Conservation (phyloP, 1,140 invertebrate species). For the Parapsyche elsis region DNA sequence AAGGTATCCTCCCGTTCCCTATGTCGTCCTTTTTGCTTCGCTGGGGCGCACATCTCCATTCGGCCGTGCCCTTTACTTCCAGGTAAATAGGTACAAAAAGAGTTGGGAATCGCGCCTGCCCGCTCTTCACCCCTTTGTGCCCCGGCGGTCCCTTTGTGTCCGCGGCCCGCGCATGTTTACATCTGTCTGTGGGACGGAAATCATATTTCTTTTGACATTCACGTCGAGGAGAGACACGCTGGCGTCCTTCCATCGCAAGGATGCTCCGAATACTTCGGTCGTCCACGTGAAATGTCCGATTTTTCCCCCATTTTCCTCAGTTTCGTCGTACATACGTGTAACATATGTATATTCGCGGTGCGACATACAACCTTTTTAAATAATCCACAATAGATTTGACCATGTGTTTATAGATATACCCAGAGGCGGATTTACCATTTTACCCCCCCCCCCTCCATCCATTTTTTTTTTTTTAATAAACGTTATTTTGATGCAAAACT, state of each 20-base stretch:
- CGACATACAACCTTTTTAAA: too few relatives aligned
- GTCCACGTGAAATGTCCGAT: background rate
- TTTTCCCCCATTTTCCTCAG: background rate
- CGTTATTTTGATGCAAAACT: too few relatives aligned
- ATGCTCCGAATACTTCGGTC: background rate
- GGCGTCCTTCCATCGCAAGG: background rate
- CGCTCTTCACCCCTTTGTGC: conserved; percentile 33
- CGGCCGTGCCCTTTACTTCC: conserved; percentile 53
- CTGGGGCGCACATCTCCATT: conserved; percentile 50
- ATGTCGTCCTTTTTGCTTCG: conserved; percentile 48
- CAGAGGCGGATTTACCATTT: too few relatives aligned
- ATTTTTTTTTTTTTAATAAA: too few relatives aligned
- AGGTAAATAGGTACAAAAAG: conserved; percentile 54
- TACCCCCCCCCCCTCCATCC: too few relatives aligned
- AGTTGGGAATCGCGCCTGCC: conserved; percentile 50
- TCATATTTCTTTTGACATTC: conserved; percentile 55
- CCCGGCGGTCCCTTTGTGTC: background rate
- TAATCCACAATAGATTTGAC: too few relatives aligned
- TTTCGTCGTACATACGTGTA: background rate
- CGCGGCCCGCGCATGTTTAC: conserved; percentile 32
- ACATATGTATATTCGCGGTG: too few relatives aligned
- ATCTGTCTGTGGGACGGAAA: conserved; percentile 49
- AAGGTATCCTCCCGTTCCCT: conserved; percentile 2
- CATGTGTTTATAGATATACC: too few relatives aligned
- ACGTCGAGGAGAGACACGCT: conserved; percentile 25